Base-by-base conservation (phyloP, 30 jellyfish, hydroid and myxozoan species). In the Aurelia sp. region DNA sequence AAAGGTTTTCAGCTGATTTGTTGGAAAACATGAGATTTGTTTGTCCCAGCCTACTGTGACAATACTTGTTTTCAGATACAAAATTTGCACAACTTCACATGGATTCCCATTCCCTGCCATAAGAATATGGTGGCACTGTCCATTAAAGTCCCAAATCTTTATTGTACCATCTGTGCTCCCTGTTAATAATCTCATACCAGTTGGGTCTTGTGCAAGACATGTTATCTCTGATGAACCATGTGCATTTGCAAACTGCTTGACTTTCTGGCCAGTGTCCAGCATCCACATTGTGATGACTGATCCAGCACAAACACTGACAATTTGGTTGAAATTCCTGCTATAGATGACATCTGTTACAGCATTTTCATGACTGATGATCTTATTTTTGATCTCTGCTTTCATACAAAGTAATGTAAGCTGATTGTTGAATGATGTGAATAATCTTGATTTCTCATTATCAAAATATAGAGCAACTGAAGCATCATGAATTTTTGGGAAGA, bases 141-240 rank as follows among this genome's bases (percentile, higher is more conserved):
- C 99, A 76, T 89, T 90, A 81, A 89, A 83, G 63, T 95, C 99
- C 99, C 99, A 95, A 9, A 95, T 85, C 81, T 95, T 95, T 40
- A 89, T 90, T 20, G 86, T 75, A 15, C 99, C 99, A 85, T 95
- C 97, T 27, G 97, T 90, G 61, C 97, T 83, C 8, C 98, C 99
- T 62, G 99, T 95, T 19, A 95, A 65, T 12, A 95, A 50, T 51
- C 97, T 78, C 65, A 86, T 80, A 7, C 92, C 95, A 12, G 92
- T 22, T 12, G 90, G 94, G 63, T 90, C 97, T 18, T 90, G 95
- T 10, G 92, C 27, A 11, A 95, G 95, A 27, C 98, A 72, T 13
- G 96, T 89, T 18, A 95, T 85, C 85, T 95, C 99, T 38, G 99
- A 73, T n/a, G 85, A 52, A 6, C 95, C 99, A 95, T 95, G 99